Base-by-base conservation (phyloP, 2,888 invertebrate genomes). In the Achlya flavicornis region DNA sequence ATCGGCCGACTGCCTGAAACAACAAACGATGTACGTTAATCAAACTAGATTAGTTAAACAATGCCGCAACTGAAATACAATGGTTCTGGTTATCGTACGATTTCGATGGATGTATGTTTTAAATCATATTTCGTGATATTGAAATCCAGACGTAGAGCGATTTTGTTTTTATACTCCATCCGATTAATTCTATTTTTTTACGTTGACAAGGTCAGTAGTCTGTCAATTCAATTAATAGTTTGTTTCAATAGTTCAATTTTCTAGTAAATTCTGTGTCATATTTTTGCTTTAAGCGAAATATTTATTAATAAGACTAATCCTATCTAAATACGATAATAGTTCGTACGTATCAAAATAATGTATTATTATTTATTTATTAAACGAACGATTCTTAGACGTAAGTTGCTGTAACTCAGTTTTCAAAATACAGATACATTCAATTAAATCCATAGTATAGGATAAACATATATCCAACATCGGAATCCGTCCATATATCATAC, bases 1-100 rank as follows among this genome's bases (percentile, higher is more conserved):
- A 88, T 88, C 90, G 90, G 91, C 84, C 80, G 89, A 87, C 87
- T 88, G 91, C 92, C 93, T 93, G 92, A 69, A 93, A 93, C 92
- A 93, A 93, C 78, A 86, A 78, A 78, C 74, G 72, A 19, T 66
- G 62, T 68, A 68, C 80, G 82, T 87, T 88, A 85, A 84, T 85
- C 83, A 83, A 79, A 80, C 75, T 70, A 78, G 77, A 83, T 84
- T 81, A 81, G 73, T 74, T 79, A 84, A 86, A 88, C 85, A 87
- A 83, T 75, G 76, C 72, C 68, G 70, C 68, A 72, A 74, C 73
- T 75, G 72, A 78, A 79, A 81, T 76, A 75, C 68, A 75, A 73
- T 73, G 70, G 72, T 66, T 75, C 76, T 76, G 76, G 73, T 66
- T 71, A 70, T 68, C 66, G 71, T 67, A 67, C 66, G 62, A 64